A percentile compares a stretch with the other conserved stretches of the same genome.
Conservation (phyloP, 2,113 vertebrate genomes). For the Danionella cerebrum region DNA sequence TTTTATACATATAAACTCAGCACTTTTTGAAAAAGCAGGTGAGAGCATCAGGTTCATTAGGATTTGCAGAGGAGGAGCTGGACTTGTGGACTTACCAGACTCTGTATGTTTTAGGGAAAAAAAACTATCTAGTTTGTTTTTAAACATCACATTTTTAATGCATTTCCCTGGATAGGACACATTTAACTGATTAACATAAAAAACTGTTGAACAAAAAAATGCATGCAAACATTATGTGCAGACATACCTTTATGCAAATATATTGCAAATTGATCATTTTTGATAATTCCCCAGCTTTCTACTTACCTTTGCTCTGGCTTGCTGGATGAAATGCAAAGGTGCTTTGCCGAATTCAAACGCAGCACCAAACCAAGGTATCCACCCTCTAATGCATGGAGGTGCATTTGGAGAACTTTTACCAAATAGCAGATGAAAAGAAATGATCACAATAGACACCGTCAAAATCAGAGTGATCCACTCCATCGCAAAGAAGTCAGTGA, state of each 20-base stretch:
- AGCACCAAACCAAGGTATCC: slow-evolving; percentile 77
- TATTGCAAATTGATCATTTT: too few species aligned
- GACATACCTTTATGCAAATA: too few species aligned
- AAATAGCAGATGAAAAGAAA: slow-evolving; percentile 40
- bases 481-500: background rate
- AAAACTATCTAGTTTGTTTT: background rate
- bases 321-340: slow-evolving; percentile 70
- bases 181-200: too few species aligned
- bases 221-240: too few species aligned
- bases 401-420: slow-evolving; percentile 28
- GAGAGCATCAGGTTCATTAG: background rate
- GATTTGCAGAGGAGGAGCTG: slow-evolving; percentile 7
- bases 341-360: slow-evolving; percentile 66
- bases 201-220: too few species aligned
- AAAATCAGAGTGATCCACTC: slow-evolving; percentile 33
- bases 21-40: background rate
- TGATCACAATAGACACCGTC: slow-evolving; percentile 19
- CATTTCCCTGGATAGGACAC: too few species aligned
- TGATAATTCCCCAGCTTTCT: background rate
- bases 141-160: background rate
- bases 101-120: background rate
- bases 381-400: slow-evolving; percentile 68
- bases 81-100: slow-evolving; percentile 7
- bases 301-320: slow-evolving; percentile 66
- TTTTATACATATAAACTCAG: too few species aligned